These are phyloP conservation scores for Diaprepes abbreviatus DNA, from an alignment of 2,888 invertebrate genomes.

Conservation along the genomic window DNA sequence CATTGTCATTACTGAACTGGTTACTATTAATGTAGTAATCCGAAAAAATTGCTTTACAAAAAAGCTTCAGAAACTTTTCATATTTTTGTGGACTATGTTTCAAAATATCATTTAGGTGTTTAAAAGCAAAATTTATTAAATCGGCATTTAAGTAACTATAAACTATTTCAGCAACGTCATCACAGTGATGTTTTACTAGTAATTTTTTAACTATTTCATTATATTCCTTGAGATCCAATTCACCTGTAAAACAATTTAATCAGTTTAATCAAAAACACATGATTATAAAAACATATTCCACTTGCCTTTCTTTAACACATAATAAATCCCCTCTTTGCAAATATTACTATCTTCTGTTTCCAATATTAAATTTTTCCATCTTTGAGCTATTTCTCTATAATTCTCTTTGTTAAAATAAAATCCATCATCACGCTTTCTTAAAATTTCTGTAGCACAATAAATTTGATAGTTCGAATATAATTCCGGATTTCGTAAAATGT, in stretches of 20 bases:
- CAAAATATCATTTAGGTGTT: neutral
- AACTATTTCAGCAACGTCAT: neutral
- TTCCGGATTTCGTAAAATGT: slow-evolving; percentile 6
- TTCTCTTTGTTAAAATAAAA: neutral
- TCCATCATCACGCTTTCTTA: neutral
- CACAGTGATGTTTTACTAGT: neutral
- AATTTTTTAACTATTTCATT: neutral
- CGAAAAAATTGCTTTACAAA: too few species aligned
- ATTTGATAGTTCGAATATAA: slow-evolving; percentile 13
- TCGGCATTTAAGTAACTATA: neutral
- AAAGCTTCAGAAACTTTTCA: neutral
- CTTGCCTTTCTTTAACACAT: neutral
- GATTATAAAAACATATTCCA: too few species aligned
- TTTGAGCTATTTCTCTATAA: neutral
- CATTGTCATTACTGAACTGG: neutral
- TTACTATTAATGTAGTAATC: too few species aligned
- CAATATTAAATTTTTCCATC: neutral
- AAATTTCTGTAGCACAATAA: slow-evolving; percentile 1
- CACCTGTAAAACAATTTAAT: neutral
- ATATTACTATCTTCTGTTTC: neutral
- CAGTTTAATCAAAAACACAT: too few species aligned
- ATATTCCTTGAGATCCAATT: neutral
- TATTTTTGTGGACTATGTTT: neutral
- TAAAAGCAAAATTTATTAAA: neutral
- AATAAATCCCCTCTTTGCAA: neutral